Base-by-base conservation (phyloP, 2,888 invertebrate species). In the Vesta saturnalis region DNA sequence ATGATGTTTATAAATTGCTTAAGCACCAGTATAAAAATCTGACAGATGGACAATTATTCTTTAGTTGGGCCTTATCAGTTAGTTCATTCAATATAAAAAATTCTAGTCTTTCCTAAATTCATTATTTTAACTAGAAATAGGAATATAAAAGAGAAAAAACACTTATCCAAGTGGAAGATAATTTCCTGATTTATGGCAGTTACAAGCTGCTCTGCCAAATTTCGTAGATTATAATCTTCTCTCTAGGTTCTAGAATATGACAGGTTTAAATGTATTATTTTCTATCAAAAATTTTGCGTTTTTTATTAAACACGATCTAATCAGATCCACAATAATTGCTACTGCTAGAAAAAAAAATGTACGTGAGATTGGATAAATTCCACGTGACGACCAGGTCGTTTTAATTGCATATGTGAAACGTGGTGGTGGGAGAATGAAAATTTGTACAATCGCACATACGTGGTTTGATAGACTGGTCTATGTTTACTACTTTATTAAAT, bases 401-500 rank as follows among this genome's bases (percentile, higher is more conserved):
- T 47, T 35, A 66, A 60, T 66, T 46, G 60, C 30, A 30, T 30
- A 30, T n/a, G n/a, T n/a, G 19, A 8, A n/a, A 30, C 52, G 49
- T 22, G 54, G 22, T 52, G 18, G 30, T 47, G n/a, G 15, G 4
- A 21, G 55, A 56, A 22, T 18, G 23, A 59, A 59, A 46, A 46
- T 47, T 6, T 5, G 47, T 59, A 5, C 21, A 21, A 59, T 10
- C n/a, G 59, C 39, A 55, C 10, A 43, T 46, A 55, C 18, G 16
- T 15, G 14, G 12, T 55, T 46, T 46, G 56, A 56, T 57, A 49
- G 63, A 23, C 49, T 47, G 4, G 8, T 21, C 59, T 59, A 19
- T 18, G 60, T 52, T 59, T 65, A 54, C 65, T 52, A 55, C 52
- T 58, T 52, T 55, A 65, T 54, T 60, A 60, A 35, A 58, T 47